Percentiles rank a stretch among this genome's conserved stretches.
Evolutionary conservation across 64 coral and sea anemone species (phyloP).

Genomic region (Montipora capricornis): DNA sequence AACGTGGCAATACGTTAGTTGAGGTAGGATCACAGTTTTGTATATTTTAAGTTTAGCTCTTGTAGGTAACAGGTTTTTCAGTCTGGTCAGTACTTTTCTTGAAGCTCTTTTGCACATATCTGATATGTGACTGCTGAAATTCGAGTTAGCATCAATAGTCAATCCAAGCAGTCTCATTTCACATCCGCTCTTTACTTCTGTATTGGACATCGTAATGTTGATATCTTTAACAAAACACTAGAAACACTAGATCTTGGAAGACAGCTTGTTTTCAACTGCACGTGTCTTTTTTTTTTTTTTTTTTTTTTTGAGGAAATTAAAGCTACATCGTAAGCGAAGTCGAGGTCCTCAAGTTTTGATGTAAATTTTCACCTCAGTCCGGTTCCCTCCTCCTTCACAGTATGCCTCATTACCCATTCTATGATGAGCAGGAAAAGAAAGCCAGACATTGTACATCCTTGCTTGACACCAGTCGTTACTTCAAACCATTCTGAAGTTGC

Average conservation of each 20-base stretch:
- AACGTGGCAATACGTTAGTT: constrained; percentile 56
- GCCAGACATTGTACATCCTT: background rate
- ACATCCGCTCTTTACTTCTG: no score
- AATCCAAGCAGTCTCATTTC: constrained; percentile 30
- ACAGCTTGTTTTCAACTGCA: background rate
- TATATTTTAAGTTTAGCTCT: constrained; percentile 21
- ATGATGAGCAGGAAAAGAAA: constrained; percentile 22
- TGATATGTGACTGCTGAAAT: constrained; percentile 30
- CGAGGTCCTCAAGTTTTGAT: background rate
- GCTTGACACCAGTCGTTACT: no score
- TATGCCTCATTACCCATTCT: constrained; percentile 20
- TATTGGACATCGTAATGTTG: no score
- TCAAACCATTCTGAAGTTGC: no score
- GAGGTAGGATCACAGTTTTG: constrained; percentile 47
- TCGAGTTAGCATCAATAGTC: constrained; percentile 51
- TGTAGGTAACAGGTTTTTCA: constrained; percentile 30
- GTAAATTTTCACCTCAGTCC: constrained; percentile 6
- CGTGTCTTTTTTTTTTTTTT: background rate
- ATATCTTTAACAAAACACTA: no score
- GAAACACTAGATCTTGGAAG: background rate
- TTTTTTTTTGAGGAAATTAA: constrained; percentile 1
- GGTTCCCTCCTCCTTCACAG: background rate
- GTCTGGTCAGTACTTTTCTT: constrained; percentile 33
- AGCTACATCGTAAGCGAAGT: background rate
- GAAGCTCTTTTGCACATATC: constrained; percentile 40